Evolutionary conservation across 2,888 invertebrate species (phyloP), one percentile per base, ranked within the genome.

Genomic region (Pseudococcus viburni): DNA sequence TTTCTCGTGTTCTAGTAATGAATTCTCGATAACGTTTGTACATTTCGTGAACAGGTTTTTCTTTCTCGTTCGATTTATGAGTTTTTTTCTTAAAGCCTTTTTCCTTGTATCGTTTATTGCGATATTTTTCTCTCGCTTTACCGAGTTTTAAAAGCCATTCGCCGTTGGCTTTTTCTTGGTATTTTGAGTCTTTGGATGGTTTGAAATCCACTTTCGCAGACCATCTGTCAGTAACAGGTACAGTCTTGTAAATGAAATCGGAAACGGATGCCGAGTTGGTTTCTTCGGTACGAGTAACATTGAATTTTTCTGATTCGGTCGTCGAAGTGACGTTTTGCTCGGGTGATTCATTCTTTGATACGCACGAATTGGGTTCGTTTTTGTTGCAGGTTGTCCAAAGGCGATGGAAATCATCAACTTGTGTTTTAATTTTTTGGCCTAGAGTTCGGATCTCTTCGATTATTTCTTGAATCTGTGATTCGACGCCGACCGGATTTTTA

Each of bases 61-160:
- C 6, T 85, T 39, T 22, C 11, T 85, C 7, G 39, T 46, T 26
- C 6, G n/a, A n/a, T 42, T 85, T 64, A 26, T 68, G 11, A 6
- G 22, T 17, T 84, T 85, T 59, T 26, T 55, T 59, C 15, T 55
- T 33, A 22, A 5, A 26, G 22, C 15, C 12, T 51, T 84, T 84
- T 85, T 55, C 84, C 17, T 26, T 33, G 33, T 39, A 9, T 85
- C 59, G 42, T 48, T 86, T 68, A 19, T 33, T 33, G 26, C 86
- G 68, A 19, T n/a, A 33, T 22, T 73, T 86, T 17, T 86, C 86
- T 39, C 86, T 59, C 9, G 68, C 86, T 42, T 86, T 33, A 7
- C 68, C 68, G 46, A 68, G 39, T 46, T 86, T 86, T 7, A 26
- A 48, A 64, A 86, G 26, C 86, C 86, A 86, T 39, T 86, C 86